Base-by-base conservation (phyloP, 2,797 vertebrate genomes). In the Poecile montanus region DNA sequence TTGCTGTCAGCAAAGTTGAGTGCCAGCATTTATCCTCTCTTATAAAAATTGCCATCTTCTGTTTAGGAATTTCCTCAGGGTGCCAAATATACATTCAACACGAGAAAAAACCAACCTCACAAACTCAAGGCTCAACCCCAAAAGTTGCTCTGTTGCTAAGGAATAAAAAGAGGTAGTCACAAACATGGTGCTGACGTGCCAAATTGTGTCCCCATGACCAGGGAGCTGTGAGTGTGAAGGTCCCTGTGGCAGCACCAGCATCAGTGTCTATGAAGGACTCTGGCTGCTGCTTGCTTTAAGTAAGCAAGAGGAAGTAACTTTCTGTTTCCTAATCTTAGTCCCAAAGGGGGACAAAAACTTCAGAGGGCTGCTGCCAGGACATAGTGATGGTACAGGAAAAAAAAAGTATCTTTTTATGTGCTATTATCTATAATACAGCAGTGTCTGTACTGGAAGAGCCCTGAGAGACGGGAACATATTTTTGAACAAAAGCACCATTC, bases 111-210 rank as follows among this genome's bases (percentile, higher is more conserved):
- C 21, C 38, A 9, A 2, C 17, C 14, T 40, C 15, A 7, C 20
- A 23, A 68, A 80, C 38, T 62, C 21, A 50, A 70, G 82, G 18
- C 79, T 34, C 67, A 89, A 54, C 30, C 18, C 51, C 23, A 42
- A 54, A 91, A 91, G 56, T 60, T 71, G 22, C 50, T 86, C 29
- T 71, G 89, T 96, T 96, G 83, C 89, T 93, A 95, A 91, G 88
- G 85, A 89, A 44, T 92, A 65, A 90, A 91, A 95, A 90, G 50
- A 95, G 79, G 63, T 51, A 77, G 38, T 90, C 66, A 53, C 40
- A 92, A 91, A 83, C 58, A 68, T 0, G 0, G 51, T 62, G 62
- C 51, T 92, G 75, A 84, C 0, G 4, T 80, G 76, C 82, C 68
- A 66, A 23, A 62, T 4, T 2, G 70, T 53, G 57, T 85, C 88